Evolutionary conservation across 2,888 invertebrate genomes (phyloP).

Genomic region (Formica aserva): DNA sequence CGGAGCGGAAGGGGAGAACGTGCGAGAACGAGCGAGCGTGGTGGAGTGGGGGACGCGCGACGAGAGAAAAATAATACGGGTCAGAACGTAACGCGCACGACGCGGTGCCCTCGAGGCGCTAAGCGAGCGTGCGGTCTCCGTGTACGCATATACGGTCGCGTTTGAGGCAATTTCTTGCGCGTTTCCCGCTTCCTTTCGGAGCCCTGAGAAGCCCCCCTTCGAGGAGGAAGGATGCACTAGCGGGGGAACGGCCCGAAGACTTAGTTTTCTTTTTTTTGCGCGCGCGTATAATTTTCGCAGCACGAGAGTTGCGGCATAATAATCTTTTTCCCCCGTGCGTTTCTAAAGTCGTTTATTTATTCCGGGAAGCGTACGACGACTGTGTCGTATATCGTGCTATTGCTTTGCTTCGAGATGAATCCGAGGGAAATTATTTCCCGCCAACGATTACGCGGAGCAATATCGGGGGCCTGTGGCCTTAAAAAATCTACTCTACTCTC

Average conservation of each 20-base stretch:
- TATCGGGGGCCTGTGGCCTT: not conserved
- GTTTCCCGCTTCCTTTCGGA: constrained; percentile 43
- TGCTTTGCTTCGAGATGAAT: not conserved
- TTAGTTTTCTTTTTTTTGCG: not conserved
- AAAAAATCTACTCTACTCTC: not conserved
- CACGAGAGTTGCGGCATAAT: not conserved
- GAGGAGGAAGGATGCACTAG: not conserved
- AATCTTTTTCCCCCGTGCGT: not conserved
- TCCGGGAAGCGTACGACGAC: not conserved
- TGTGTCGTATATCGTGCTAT: not conserved
- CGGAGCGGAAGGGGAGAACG: not conserved
- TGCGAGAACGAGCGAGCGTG: constrained; percentile 10
- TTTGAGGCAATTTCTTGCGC: constrained; percentile 40
- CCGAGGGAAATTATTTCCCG: not conserved
- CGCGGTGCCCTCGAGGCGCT: constrained; percentile 58
- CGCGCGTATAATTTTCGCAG: not conserved
- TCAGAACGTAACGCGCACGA: constrained; percentile 59
- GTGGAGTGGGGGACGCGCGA: constrained; percentile 23
- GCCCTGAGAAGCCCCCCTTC: not conserved
- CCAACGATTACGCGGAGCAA: not conserved
- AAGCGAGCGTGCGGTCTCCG: constrained; percentile 37
- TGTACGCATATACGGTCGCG: not conserved
- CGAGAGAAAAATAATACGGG: constrained; percentile 56
- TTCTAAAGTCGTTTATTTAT: not conserved
- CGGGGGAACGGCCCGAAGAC: not conserved